These are phyloP conservation scores for Strix aluco DNA, from an alignment of 2,113 vertebrate species.

Conservation along the genomic window DNA sequence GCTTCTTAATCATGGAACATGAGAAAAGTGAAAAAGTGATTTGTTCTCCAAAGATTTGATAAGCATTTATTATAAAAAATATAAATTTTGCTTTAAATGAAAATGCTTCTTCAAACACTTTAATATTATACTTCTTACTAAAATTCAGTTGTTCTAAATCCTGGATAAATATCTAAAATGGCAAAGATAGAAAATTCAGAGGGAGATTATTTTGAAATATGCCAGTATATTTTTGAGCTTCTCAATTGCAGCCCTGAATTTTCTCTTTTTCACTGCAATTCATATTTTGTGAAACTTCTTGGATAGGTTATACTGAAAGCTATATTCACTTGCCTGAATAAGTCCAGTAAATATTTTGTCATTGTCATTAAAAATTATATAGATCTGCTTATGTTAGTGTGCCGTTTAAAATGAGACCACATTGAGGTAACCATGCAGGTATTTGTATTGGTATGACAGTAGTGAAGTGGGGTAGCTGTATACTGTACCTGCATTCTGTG, in stretches of 20 bases:
- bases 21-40: background rate
- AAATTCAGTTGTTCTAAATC: conserved; percentile 8
- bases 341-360: conserved; percentile 39
- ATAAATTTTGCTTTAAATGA: background rate
- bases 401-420: background rate
- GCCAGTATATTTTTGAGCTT: conserved; percentile 12
- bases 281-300: conserved; percentile 44
- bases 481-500: conserved; percentile 43
- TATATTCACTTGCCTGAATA: conserved; percentile 37
- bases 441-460: conserved; percentile 30
- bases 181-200: background rate
- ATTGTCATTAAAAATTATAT: conserved; percentile 31
- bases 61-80: background rate
- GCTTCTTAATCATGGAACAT: background rate
- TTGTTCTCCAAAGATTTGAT: background rate
- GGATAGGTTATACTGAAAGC: conserved; percentile 41
- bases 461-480: conserved; percentile 44
- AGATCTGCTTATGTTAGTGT: conserved; percentile 35
- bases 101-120: conserved; percentile 1
- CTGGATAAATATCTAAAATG: background rate
- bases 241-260: background rate
- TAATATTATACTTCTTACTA: background rate
- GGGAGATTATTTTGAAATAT: background rate
- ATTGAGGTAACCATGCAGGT: conserved; percentile 25
- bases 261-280: conserved; percentile 37